A percentile compares a stretch with the other conserved stretches of the same genome.
Conservation (phyloP, 2,888 invertebrate genomes). For the Iphiclides podalirius region DNA sequence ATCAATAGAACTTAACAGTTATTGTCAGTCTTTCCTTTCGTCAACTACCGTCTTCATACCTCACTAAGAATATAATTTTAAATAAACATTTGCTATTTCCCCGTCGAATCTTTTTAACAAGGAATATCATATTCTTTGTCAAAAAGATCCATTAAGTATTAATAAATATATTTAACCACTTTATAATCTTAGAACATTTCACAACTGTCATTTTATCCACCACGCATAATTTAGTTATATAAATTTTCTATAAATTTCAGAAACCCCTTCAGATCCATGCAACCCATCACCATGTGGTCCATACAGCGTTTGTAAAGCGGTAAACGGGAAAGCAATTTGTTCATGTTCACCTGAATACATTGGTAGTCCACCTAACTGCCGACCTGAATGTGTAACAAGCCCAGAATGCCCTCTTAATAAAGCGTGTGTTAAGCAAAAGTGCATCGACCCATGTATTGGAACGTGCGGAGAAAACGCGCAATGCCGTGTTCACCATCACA, state of each 20-base stretch:
- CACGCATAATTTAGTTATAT: too few species aligned
- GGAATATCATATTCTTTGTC: too few species aligned
- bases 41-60: too few species aligned
- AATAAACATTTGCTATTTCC: too few species aligned
- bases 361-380: conserved; percentile 87
- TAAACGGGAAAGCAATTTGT: conserved; percentile 84
- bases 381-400: conserved; percentile 89
- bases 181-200: too few species aligned
- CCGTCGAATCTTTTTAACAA: too few species aligned
- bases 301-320: conserved; percentile 84
- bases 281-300: conserved; percentile 89
- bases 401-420: conserved; percentile 88
- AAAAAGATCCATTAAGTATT: too few species aligned
- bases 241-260: conserved; percentile 42
- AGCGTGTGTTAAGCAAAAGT: conserved; percentile 88
- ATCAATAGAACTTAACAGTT: too few species aligned
- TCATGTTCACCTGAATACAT: conserved; percentile 84
- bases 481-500: conserved; percentile 84
- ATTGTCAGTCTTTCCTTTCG: too few species aligned
- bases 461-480: conserved; percentile 85
- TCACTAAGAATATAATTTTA: too few species aligned
- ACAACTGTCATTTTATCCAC: too few species aligned
- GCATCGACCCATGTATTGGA: conserved; percentile 89
- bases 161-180: too few species aligned
- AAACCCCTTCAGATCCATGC: conserved; percentile 82